phyloP scores from a whole-genome alignment of 2,113 vertebrate genomes.

The Erythrocercus mccallii region DNA sequence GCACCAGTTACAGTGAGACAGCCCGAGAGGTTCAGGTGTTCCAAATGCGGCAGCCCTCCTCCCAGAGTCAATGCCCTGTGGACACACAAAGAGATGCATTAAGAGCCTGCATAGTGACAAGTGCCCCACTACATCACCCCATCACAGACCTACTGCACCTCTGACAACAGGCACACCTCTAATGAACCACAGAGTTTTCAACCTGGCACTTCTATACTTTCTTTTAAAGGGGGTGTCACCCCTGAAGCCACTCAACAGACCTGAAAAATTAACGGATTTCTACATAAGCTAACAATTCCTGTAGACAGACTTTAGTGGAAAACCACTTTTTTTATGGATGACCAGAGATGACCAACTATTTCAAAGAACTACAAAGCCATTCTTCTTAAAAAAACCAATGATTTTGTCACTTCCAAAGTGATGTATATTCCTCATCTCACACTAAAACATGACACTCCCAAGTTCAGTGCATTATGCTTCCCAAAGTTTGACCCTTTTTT shows the following conservation, averaged over 20 bases:
- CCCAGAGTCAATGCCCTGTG: slow-evolving; percentile 86
- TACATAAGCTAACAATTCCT: background rate
- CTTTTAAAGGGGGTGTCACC: background rate
- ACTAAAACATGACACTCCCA: background rate
- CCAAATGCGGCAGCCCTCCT: slow-evolving; percentile 90
- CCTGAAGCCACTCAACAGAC: background rate
- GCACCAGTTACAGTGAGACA: slow-evolving; percentile 91
- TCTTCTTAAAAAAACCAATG: background rate
- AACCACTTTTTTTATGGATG: background rate
- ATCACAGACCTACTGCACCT: background rate
- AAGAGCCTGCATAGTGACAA: background rate
- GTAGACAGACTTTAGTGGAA: background rate
- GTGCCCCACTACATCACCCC: accelerated
- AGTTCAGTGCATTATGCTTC: background rate
- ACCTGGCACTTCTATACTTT: background rate
- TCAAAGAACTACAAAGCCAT: background rate
- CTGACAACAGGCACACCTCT: background rate
- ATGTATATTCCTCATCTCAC: background rate
- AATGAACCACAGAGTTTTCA: accelerated
- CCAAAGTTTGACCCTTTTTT: background rate
- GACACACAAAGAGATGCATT: slow-evolving; percentile 12
- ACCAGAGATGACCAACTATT: background rate
- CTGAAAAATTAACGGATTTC: background rate
- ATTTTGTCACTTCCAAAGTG: background rate
- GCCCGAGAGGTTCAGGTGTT: slow-evolving; percentile 95